These are phyloP conservation scores for Ormyrus thymus DNA, from an alignment of 2,888 invertebrate species.

Conservation along the genomic window DNA sequence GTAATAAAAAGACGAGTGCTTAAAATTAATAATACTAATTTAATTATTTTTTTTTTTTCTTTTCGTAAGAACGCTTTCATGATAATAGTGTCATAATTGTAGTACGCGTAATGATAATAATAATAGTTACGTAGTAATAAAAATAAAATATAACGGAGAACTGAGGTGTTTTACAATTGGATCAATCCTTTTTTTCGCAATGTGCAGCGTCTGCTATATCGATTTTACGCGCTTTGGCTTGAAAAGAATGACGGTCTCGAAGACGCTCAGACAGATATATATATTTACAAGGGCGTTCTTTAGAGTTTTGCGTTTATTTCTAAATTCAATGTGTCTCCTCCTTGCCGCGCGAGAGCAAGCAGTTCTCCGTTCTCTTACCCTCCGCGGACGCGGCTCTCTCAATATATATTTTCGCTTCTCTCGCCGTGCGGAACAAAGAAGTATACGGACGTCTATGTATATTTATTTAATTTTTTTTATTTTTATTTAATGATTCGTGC, in stretches of 20 bases:
- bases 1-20: constrained; percentile 46
- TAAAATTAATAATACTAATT: constrained; percentile 56
- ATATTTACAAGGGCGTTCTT: constrained; percentile 42
- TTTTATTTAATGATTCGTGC: not conserved
- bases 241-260: constrained; percentile 39
- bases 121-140: constrained; percentile 46
- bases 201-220: not conserved
- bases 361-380: no score
- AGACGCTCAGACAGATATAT: constrained; percentile 5
- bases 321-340: no score
- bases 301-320: no score
- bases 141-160: constrained; percentile 47
- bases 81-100: constrained; percentile 55
- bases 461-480: not conserved
- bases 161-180: not conserved
- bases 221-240: constrained; percentile 30
- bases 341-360: no score
- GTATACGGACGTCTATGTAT: constrained; percentile 20
- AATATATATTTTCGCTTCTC: constrained; percentile 20
- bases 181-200: not conserved
- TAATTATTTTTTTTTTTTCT: constrained; percentile 52
- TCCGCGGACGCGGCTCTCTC: not conserved
- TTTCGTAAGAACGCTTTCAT: constrained; percentile 53
- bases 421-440: constrained; percentile 23
- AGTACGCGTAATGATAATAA: constrained; percentile 48